Conservation (phyloP, 2,888 invertebrate species). For the Lepeophtheirus nordmannii region DNA sequence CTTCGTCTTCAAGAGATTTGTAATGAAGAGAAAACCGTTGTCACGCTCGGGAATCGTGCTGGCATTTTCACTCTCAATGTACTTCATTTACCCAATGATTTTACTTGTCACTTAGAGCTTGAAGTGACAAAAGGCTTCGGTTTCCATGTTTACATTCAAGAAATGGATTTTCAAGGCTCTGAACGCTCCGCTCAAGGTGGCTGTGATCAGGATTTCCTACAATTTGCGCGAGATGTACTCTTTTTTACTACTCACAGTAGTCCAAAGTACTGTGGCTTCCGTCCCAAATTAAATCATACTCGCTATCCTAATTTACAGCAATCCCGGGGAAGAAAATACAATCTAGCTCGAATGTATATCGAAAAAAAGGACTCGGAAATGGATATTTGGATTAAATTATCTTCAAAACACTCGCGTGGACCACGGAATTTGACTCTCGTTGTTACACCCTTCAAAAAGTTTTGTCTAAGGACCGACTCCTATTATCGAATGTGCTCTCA, state of each 20-base stretch:
- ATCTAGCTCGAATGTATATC: slow-evolving; percentile 9
- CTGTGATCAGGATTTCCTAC: slow-evolving; percentile 15
- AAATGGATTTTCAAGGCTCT: slow-evolving; percentile 5
- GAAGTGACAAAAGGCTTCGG: slow-evolving; percentile 3
- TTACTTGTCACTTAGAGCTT: slow-evolving; percentile 4
- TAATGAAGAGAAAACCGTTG: not conserved
- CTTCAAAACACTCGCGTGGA: not conserved
- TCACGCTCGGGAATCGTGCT: not conserved
- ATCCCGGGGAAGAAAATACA: not conserved
- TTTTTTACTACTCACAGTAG: slow-evolving; percentile 14
- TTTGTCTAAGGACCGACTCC: not conserved
- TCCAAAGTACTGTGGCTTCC: slow-evolving; percentile 2
- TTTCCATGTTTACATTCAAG: slow-evolving; percentile 9
- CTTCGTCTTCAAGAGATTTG: no score
- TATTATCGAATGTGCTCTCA: slow-evolving; percentile 11
- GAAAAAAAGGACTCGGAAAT: slow-evolving; percentile 21
- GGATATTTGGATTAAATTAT: slow-evolving; percentile 9
- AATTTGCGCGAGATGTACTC: slow-evolving; percentile 18
- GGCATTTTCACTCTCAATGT: not conserved
- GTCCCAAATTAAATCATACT: not conserved
- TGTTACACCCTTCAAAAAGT: slow-evolving; percentile 17
- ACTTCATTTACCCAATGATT: no score
- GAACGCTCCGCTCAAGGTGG: not conserved
- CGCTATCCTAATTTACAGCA: not conserved
- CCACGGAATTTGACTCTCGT: not conserved